Evolutionary conservation across 2,113 vertebrate genomes (phyloP).

Genomic region (Oryzias woworae): DNA sequence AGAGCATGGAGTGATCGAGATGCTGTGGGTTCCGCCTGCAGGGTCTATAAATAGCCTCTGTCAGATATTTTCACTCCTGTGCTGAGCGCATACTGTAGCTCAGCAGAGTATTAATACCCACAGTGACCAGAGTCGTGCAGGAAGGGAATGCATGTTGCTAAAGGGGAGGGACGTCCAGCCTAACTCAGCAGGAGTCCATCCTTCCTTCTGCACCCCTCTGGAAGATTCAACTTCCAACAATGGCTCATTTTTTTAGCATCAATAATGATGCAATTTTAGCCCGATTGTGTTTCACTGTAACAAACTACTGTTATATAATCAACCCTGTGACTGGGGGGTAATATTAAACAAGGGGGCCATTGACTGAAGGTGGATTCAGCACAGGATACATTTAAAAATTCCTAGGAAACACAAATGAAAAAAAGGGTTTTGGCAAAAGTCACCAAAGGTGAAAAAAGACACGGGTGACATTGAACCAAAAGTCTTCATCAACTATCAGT

Average conservation of each 20-base stretch:
- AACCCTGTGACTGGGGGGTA: background rate
- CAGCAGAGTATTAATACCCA: constrained; percentile 77
- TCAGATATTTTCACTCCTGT: constrained; percentile 76
- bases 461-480: constrained; percentile 1
- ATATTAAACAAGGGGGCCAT: constrained; percentile 25
- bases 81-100: constrained; percentile 63
- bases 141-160: constrained; percentile 38
- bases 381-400: too few relatives aligned
- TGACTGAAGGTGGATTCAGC: constrained; percentile 26
- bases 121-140: constrained; percentile 65
- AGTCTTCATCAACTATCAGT: constrained; percentile 3
- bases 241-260: background rate
- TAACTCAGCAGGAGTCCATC: constrained; percentile 37
- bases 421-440: background rate
- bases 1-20: constrained; percentile 57
- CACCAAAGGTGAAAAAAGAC: background rate
- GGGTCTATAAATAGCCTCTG: constrained; percentile 78
- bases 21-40: constrained; percentile 72
- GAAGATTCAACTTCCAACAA: constrained; percentile 39
- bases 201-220: constrained; percentile 35
- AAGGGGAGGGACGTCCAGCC: constrained; percentile 24
- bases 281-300: constrained; percentile 8
- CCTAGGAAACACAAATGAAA: constrained; percentile 16
- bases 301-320: constrained; percentile 22
- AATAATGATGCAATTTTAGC: constrained; percentile 32